Evolutionary conservation across 2,797 vertebrate species (phyloP).

Genomic region (Gadopsis marmoratus): DNA sequence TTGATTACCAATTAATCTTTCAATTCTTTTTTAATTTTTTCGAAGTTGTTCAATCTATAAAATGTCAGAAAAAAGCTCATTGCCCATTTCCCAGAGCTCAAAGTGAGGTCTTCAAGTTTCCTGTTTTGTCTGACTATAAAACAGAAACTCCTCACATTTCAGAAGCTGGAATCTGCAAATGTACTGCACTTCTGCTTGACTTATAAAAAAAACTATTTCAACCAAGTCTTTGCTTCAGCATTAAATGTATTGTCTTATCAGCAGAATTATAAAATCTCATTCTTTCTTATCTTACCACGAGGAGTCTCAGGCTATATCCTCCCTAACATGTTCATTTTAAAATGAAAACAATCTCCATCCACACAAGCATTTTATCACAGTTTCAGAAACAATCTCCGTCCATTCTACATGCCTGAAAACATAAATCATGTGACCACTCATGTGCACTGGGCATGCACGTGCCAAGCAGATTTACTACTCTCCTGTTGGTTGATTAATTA

Average conservation of each 20-base stretch:
- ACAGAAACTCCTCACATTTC: not conserved
- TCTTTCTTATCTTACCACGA: too few relatives aligned
- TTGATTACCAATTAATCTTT: not conserved
- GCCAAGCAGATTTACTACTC: too few relatives aligned
- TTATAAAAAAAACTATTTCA: not conserved
- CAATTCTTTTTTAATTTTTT: not conserved
- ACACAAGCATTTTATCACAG: too few relatives aligned
- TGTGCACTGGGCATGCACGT: too few relatives aligned
- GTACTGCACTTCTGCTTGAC: not conserved
- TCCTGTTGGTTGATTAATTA: too few relatives aligned
- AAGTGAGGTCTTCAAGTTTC: not conserved
- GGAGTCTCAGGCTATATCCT: too few relatives aligned
- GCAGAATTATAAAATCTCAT: too few relatives aligned
- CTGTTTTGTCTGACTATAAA: not conserved
- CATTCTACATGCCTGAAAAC: too few relatives aligned
- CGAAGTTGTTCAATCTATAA: not conserved
- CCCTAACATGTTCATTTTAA: too few relatives aligned
- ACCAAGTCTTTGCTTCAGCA: not conserved
- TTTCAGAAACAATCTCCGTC: too few relatives aligned
- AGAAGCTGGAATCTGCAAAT: not conserved
- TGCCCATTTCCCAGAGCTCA: not conserved
- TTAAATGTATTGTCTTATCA: not conserved
- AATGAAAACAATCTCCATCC: too few relatives aligned
- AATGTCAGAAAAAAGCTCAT: not conserved
- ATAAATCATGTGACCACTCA: too few relatives aligned